Conservation (phyloP, 2,113 vertebrate species). For the Mungos mungo region DNA sequence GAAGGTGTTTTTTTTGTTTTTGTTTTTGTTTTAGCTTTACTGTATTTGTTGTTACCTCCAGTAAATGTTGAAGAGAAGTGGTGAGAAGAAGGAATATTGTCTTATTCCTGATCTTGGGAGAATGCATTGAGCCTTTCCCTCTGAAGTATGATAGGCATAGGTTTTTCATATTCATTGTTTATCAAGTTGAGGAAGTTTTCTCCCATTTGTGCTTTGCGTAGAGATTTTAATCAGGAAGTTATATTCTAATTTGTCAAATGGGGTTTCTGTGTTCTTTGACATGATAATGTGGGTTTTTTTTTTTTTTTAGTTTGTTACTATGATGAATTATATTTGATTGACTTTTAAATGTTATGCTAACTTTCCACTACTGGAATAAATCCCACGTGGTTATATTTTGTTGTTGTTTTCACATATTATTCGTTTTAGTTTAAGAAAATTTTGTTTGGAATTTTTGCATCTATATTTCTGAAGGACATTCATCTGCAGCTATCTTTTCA, state of each 20-base stretch:
- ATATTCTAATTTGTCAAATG: background rate
- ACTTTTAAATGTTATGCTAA: background rate
- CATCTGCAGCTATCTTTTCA: background rate
- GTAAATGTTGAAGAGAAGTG: background rate
- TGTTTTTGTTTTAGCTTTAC: background rate
- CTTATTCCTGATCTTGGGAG: background rate
- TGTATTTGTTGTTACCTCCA: background rate
- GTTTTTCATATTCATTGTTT: background rate
- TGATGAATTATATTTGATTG: background rate
- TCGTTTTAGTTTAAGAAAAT: background rate
- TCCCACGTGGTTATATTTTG: background rate
- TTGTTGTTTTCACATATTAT: background rate
- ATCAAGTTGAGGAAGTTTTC: background rate
- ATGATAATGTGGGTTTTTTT: background rate
- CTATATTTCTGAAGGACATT: background rate
- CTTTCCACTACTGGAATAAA: background rate
- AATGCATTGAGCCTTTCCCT: background rate
- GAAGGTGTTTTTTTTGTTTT: background rate
- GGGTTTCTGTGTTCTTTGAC: background rate
- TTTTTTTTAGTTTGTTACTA: background rate
- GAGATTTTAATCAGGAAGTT: background rate
- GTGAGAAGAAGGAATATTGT: background rate
- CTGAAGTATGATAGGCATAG: background rate
- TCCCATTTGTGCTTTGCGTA: background rate
- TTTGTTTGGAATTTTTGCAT: background rate